Base-by-base conservation (phyloP, 2,113 vertebrate genomes). In the Naja naja region DNA sequence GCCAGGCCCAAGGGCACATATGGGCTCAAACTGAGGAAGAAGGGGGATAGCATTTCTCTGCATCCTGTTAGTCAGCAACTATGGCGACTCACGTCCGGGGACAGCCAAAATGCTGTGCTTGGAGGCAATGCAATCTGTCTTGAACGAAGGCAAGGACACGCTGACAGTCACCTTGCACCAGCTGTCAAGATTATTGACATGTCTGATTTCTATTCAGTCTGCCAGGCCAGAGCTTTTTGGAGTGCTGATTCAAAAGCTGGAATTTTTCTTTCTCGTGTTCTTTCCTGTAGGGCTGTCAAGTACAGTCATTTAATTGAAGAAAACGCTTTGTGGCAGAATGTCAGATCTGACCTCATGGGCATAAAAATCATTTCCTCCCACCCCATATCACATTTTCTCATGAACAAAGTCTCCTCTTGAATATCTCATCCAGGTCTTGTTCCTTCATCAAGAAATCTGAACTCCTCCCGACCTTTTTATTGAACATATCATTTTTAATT, bases 1-100 rank as follows among this genome's bases (percentile, higher is more conserved):
- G 45, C 4, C 0, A 94, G 92, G 95, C 94, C 95, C 95, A 96
- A 96, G 92, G 95, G 91, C 96, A 95, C 94, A 89, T 91, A 23
- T 85, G 86, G 55, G 45, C 54, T 93, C 88, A 69, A 0, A 0
- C 4, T 0, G 9, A 0, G 0, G 43, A 93, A 90, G 93, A 94
- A 87, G 8, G 23, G 93, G 39, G 64, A 23, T 94, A 86, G 39
- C 6, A 1, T 88, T 53, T 64, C 91, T 90, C 52, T 89, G 53
- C 0, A 1, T 45, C 92, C 92, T 88, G 60, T 90, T 16, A 10
- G 64, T 93, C 93, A 93, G 93, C 85, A 88, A 39, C 90, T 91
- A 56, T 49, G 60, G 52, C 9, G 30, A 45, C 86, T 88, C 89
- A 88, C 8, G 20, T 86, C 88, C 47, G 0, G 45, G 55, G 53